Evolutionary conservation across 2,888 invertebrate species (phyloP), one percentile per base, ranked within the genome.

Genomic region (Tetragnatha montana): DNA sequence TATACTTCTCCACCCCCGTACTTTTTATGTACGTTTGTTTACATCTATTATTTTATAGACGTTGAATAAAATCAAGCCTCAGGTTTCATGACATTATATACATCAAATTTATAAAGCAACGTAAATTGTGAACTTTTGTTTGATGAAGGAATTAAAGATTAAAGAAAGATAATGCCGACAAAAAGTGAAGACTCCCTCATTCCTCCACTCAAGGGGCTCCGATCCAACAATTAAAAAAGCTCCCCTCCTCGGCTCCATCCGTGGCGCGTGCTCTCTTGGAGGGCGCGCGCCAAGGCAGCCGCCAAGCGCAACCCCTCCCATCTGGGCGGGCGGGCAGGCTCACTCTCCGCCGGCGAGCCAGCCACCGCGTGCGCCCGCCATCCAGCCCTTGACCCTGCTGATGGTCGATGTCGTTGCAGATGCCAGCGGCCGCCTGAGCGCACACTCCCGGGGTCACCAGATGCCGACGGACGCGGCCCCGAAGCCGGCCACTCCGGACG

Each of bases 391-490:
- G 35, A 35, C 70, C 47, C 73, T 49, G 21, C 73, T 49, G 21
- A 68, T 79, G 60, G 69, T 86, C 70, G 76, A 81, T 89, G 89
- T 83, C 79, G 78, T 90, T 83, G 19, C 90, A 83, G 82, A 80
- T 47, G 83, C 19, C 76, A 70, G 51, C 87, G 68, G 49, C 51
- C 60, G 49, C 51, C 60, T 35, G 60, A 78, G 78, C 60, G 51
- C 78, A 14, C n/a, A 22, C 22, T 49, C 60, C 60, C 19, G 47
- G 76, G 14, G 35, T 12, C 22, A 68, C 21, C 88, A 80, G 22
- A 91, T 91, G 91, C 91, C 91, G 81, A 91, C 91, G 82, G 91
- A 91, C 82, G 49, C 83, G 17, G 68, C 80, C 73, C 82, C 90
- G 87, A 82, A 78, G 35, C 35, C 85, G 22, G 85, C 68, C 17